A percentile compares a stretch with the other conserved stretches of the same genome.
phyloP scores from a whole-genome alignment of 2,113 vertebrate species.

The Gadus macrocephalus region DNA sequence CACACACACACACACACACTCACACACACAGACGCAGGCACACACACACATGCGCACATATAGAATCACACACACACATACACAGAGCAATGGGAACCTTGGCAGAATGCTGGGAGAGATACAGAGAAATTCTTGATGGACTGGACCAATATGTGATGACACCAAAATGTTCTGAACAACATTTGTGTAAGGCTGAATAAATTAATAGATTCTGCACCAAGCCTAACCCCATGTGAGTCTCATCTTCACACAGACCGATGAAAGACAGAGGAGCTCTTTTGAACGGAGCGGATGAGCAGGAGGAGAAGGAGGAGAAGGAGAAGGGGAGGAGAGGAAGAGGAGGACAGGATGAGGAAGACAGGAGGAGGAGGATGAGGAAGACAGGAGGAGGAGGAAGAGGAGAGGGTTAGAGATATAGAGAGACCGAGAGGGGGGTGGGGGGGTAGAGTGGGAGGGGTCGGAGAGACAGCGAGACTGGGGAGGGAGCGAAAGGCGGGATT shows the following conservation, averaged over 20 bases:
- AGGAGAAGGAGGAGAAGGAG: conserved; percentile 1
- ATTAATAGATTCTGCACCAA: too few species aligned
- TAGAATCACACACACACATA: neutral
- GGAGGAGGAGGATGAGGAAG: conserved; percentile 25
- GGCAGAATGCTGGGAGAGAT: too few species aligned
- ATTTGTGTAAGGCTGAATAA: too few species aligned
- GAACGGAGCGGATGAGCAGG: neutral
- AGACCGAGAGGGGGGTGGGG: neutral
- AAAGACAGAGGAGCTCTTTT: neutral
- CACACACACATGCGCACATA: neutral
- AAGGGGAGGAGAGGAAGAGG: conserved; percentile 10
- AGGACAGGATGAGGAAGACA: conserved; percentile 17
- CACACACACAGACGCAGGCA: neutral
- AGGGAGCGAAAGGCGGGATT: neutral
- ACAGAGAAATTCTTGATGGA: too few species aligned
- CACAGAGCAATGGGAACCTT: too few species aligned
- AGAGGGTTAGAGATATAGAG: neutral
- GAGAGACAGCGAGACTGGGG: neutral
- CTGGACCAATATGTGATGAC: too few species aligned
- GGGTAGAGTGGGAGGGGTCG: neutral
- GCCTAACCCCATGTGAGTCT: too few species aligned
- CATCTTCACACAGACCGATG: neutral
- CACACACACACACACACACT: neutral
- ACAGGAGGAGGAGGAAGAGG: conserved; percentile 20
- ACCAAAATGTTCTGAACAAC: too few species aligned